Conservation (phyloP, 2,797 vertebrate genomes). For the Sphenopsis melanotis region DNA sequence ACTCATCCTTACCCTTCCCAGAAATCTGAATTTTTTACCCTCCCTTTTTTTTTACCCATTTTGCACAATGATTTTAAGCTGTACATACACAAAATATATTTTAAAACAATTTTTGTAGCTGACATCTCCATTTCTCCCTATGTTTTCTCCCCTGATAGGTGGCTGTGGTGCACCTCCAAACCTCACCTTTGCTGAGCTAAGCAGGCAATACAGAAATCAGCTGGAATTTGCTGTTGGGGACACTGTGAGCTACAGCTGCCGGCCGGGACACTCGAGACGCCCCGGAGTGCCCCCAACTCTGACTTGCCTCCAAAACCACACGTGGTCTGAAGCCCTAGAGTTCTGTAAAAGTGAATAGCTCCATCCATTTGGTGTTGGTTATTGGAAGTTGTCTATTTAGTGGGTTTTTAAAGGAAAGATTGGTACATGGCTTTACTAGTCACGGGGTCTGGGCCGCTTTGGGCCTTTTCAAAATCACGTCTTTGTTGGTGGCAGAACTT, state of each 20-base stretch:
- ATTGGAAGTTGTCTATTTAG: neutral
- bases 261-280: neutral
- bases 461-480: neutral
- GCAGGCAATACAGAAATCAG: neutral
- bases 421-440: conserved; percentile 60
- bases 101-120: neutral
- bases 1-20: neutral
- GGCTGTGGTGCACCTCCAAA: conserved; percentile 46
- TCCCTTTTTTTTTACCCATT: neutral
- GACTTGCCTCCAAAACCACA: conserved; percentile 45
- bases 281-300: neutral
- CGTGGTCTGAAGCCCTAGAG: conserved; percentile 57
- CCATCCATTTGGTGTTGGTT: conserved; percentile 4
- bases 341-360: conserved; percentile 71
- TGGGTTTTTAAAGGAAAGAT: neutral
- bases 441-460: neutral
- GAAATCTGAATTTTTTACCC: neutral
- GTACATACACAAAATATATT: fast-evolving
- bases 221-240: conserved; percentile 25
- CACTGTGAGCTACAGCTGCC: conserved; percentile 47
- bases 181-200: conserved; percentile 39
- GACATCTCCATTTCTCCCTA: fast-evolving
- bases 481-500: neutral
- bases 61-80: neutral
- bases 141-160: neutral